Evolutionary conservation across 92 coral and sea anemone genomes (phyloP).

Genomic region (Paramuricea clavata): DNA sequence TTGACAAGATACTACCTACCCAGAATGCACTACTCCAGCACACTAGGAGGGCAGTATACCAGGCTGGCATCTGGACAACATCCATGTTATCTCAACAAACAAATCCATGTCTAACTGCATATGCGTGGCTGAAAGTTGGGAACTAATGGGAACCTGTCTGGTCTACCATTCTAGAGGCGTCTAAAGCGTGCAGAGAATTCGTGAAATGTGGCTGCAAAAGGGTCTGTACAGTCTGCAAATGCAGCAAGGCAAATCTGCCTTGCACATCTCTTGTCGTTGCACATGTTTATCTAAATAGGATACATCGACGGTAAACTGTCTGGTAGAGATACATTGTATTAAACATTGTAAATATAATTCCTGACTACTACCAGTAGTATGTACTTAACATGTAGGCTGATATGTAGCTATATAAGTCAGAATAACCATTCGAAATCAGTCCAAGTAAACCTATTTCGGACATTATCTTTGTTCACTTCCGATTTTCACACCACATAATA

Average conservation of each 20-base stretch:
- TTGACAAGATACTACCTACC: conserved; percentile 5
- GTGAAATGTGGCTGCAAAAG: neutral
- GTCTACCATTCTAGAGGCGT: conserved; percentile 39
- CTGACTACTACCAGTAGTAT: no score
- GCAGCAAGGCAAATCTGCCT: neutral
- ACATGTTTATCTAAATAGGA: no score
- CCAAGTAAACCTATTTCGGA: no score
- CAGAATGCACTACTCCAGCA: conserved; percentile 48
- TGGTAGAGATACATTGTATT: no score
- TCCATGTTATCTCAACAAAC: neutral
- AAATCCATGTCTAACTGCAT: conserved; percentile 24
- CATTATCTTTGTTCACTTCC: no score
- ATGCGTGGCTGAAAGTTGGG: neutral
- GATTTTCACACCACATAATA: no score
- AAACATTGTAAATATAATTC: no score
- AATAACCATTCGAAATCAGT: no score
- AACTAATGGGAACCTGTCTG: conserved; percentile 39
- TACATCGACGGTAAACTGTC: no score
- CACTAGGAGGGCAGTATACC: conserved; percentile 29
- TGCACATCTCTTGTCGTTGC: neutral
- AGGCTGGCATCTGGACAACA: conserved; percentile 32
- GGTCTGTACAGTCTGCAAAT: neutral
- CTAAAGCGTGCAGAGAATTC: neutral
- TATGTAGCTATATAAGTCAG: no score
- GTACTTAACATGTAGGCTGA: no score